phyloP scores from a whole-genome alignment of 2,888 invertebrate genomes.

The Pharmacophagus antenor region DNA sequence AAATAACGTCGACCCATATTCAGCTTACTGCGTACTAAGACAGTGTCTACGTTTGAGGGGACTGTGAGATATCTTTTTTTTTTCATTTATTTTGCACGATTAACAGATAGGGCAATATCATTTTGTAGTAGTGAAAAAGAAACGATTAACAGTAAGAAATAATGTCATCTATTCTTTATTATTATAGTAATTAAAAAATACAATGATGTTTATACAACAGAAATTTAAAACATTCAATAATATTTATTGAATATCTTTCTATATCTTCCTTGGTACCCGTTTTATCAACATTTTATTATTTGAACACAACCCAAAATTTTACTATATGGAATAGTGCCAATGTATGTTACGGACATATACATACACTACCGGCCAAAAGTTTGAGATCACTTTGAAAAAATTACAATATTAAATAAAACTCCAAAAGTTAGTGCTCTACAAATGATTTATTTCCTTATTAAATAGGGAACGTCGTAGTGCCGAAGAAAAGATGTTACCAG shows the following conservation, averaged over 20 bases:
- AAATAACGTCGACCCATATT: slow-evolving; percentile 7
- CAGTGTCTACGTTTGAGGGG: background rate
- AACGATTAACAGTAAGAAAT: no score
- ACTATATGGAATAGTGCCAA: slow-evolving; percentile 18
- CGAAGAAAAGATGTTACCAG: no score
- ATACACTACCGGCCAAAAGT: slow-evolving; percentile 10
- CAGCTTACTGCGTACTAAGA: background rate
- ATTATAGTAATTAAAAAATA: background rate
- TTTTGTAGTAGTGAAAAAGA: no score
- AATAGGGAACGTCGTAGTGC: no score
- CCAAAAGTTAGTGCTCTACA: no score
- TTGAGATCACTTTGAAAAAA: no score
- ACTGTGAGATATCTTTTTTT: background rate
- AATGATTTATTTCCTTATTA: no score
- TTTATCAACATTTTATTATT: slow-evolving; percentile 20
- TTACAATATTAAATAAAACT: no score
- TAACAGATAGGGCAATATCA: background rate
- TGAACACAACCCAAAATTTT: slow-evolving; percentile 26
- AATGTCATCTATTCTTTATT: background rate
- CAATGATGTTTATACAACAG: background rate
- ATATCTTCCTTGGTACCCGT: background rate
- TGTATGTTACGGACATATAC: slow-evolving; percentile 6
- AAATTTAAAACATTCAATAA: background rate
- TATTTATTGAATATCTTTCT: no score
- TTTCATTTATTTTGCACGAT: background rate